phyloP scores from a whole-genome alignment of 1,140 invertebrate genomes.

The Drosophila asahinai region DNA sequence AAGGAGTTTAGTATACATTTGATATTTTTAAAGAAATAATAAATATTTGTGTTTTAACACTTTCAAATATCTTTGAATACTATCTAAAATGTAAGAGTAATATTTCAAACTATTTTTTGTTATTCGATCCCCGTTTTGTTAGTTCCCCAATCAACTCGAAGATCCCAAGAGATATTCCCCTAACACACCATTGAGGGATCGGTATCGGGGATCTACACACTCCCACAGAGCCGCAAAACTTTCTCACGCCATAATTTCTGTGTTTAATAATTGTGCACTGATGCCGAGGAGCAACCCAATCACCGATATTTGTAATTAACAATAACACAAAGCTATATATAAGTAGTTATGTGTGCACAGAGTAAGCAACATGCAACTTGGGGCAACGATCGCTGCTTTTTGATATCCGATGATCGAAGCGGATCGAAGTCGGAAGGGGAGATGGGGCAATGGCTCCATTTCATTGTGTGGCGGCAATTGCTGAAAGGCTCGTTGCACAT shows the following conservation, averaged over 20 bases:
- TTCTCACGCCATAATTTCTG: slow-evolving; percentile 73
- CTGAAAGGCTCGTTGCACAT: slow-evolving; percentile 50
- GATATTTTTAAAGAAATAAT: background rate
- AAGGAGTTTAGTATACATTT: background rate
- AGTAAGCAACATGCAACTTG: slow-evolving; percentile 35
- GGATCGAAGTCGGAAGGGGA: slow-evolving; percentile 21
- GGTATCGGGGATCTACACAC: slow-evolving; percentile 9
- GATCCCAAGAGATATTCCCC: background rate
- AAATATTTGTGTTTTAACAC: no score
- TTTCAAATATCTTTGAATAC: no score
- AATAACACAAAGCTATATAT: slow-evolving; percentile 29
- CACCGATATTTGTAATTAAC: slow-evolving; percentile 81
- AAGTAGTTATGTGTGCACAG: background rate
- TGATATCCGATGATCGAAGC: slow-evolving; percentile 49
- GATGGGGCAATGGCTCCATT: slow-evolving; percentile 59
- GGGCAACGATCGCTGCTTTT: slow-evolving; percentile 72
- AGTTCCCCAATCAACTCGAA: background rate
- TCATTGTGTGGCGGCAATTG: slow-evolving; percentile 55
- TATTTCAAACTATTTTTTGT: background rate
- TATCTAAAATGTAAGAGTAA: background rate
- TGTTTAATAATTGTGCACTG: slow-evolving; percentile 36
- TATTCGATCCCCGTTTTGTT: background rate
- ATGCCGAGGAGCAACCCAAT: slow-evolving; percentile 67
- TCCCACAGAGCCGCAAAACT: slow-evolving; percentile 49
- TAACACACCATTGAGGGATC: background rate